phyloP scores from a whole-genome alignment of 2,888 invertebrate genomes.

The Sipha maydis region DNA sequence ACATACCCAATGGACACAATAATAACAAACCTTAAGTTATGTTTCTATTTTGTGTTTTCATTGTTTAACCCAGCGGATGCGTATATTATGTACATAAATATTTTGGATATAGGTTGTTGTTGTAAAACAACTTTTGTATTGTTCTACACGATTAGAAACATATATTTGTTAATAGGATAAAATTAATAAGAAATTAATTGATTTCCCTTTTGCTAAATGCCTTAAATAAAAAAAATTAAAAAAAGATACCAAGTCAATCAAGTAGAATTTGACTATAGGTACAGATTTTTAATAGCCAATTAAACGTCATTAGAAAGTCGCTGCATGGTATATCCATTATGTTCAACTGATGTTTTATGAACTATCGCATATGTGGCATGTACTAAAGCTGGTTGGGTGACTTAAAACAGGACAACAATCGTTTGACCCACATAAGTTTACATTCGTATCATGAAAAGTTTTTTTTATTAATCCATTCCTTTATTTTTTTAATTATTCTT shows the following conservation, averaged over 20 bases:
- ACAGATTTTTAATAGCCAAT: slow-evolving; percentile 35
- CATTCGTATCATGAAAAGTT: background rate
- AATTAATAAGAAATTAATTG: slow-evolving; percentile 29
- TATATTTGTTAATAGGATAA: slow-evolving; percentile 1
- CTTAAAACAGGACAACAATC: slow-evolving; percentile 53
- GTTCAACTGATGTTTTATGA: slow-evolving; percentile 45
- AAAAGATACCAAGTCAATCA: background rate
- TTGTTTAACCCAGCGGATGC: slow-evolving; percentile 38
- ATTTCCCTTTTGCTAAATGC: slow-evolving; percentile 17
- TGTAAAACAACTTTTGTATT: slow-evolving; percentile 29
- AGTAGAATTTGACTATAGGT: slow-evolving; percentile 4
- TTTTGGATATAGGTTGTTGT: background rate
- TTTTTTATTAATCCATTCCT: background rate
- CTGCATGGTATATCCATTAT: slow-evolving; percentile 43
- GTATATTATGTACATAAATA: background rate
- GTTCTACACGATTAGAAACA: slow-evolving; percentile 21
- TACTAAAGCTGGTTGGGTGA: slow-evolving; percentile 56
- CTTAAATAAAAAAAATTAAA: background rate
- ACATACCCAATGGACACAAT: slow-evolving; percentile 32
- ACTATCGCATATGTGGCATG: slow-evolving; percentile 34
- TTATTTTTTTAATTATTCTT: background rate
- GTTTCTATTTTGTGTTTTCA: slow-evolving; percentile 17
- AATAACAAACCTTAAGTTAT: slow-evolving; percentile 32
- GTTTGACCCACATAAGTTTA: slow-evolving; percentile 56
- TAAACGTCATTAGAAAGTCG: slow-evolving; percentile 60